phyloP scores from a whole-genome alignment of 1,140 invertebrate genomes.

The Elymnias hypermnestra region DNA sequence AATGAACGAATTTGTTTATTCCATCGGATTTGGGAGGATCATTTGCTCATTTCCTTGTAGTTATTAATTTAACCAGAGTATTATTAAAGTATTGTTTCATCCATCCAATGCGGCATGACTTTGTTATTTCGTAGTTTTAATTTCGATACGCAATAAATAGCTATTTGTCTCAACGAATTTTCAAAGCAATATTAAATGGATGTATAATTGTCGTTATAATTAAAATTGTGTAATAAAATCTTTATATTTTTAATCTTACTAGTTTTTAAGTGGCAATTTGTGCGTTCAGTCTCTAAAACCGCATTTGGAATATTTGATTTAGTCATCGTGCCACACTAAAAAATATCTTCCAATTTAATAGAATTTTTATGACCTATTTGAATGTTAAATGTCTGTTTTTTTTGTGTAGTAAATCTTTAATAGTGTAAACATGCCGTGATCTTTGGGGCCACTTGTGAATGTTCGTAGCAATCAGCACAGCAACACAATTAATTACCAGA shows the following conservation, averaged over 20 bases:
- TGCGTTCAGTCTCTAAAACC: no score
- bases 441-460: constrained; percentile 61
- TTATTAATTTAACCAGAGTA: constrained; percentile 30
- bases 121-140: constrained; percentile 14
- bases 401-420: constrained; percentile 10
- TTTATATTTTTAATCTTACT: neutral
- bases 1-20: constrained; percentile 13
- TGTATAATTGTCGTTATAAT: constrained; percentile 26
- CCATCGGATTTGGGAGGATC: constrained; percentile 20
- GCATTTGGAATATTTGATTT: neutral
- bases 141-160: constrained; percentile 36
- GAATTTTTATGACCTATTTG: neutral
- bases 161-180: constrained; percentile 55
- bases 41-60: constrained; percentile 50
- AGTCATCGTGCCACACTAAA: constrained; percentile 11
- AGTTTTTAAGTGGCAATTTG: neutral
- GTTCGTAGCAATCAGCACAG: constrained; percentile 21
- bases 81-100: constrained; percentile 35
- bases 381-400: neutral
- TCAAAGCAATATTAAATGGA: constrained; percentile 55
- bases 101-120: constrained; percentile 65
- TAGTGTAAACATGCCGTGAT: constrained; percentile 33
- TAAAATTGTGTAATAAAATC: neutral
- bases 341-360: constrained; percentile 9
- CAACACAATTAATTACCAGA: constrained; percentile 15